These are phyloP conservation scores for Bovichtus variegatus DNA, from an alignment of 2,797 vertebrate species.

Conservation along the genomic window DNA sequence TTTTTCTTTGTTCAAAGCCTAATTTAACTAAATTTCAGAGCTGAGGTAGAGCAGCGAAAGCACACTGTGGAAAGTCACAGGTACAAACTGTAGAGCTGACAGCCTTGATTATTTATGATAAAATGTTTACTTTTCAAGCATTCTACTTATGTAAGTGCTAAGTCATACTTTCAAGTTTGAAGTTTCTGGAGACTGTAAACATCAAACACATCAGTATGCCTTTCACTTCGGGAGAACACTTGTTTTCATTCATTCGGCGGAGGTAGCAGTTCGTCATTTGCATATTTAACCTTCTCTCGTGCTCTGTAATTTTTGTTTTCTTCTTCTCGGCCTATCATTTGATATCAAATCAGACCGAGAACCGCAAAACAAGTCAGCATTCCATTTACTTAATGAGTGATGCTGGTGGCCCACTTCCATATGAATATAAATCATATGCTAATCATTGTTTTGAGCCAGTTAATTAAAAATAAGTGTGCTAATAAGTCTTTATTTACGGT, in stretches of 20 bases:
- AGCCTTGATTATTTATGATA: background rate
- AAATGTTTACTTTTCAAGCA: background rate
- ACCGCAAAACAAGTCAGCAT: constrained; percentile 70
- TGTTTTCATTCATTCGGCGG: constrained; percentile 38
- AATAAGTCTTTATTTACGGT: constrained; percentile 75
- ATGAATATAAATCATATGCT: constrained; percentile 79
- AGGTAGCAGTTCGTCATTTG: constrained; percentile 15
- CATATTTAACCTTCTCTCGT: constrained; percentile 55
- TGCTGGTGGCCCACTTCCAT: constrained; percentile 80
- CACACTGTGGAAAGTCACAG: background rate
- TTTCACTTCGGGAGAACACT: constrained; percentile 40
- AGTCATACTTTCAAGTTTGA: constrained; percentile 1
- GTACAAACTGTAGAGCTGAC: constrained; percentile 1
- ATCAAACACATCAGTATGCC: constrained; percentile 32
- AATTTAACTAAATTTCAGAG: constrained; percentile 40
- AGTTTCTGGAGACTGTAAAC: constrained; percentile 16
- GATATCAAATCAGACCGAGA: constrained; percentile 55
- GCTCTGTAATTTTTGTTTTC: background rate
- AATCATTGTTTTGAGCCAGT: constrained; percentile 77
- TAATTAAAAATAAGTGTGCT: constrained; percentile 77
- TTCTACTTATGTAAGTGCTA: background rate
- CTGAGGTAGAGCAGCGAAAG: background rate
- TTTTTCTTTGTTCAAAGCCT: constrained; percentile 34
- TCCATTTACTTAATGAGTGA: constrained; percentile 74
- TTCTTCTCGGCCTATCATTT: constrained; percentile 34